Evolutionary conservation across 2,113 vertebrate species (phyloP).

Genomic region (Centropus unirufus): DNA sequence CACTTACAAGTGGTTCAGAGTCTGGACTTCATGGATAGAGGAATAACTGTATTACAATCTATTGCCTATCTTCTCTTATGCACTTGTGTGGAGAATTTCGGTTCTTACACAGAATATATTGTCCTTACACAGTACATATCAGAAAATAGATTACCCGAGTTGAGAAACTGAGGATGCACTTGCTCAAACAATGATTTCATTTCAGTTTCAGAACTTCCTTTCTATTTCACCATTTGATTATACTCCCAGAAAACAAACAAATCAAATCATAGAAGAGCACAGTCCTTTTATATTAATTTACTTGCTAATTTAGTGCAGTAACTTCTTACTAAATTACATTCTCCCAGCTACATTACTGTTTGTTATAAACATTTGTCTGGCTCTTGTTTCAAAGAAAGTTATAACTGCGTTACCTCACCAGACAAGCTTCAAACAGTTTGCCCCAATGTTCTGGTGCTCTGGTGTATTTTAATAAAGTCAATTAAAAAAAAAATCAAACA

Average conservation of each 20-base stretch:
- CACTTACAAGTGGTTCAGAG: not conserved
- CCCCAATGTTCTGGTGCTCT: not conserved
- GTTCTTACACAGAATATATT: not conserved
- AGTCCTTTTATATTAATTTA: not conserved
- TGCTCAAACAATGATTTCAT: not conserved
- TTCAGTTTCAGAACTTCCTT: not conserved
- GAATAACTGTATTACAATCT: not conserved
- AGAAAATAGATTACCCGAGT: not conserved
- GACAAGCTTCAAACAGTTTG: not conserved
- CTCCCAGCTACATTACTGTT: not conserved
- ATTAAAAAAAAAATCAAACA: not conserved
- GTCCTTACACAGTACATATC: not conserved
- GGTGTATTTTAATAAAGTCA: not conserved
- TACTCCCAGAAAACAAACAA: not conserved
- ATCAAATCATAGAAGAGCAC: not conserved
- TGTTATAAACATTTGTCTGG: not conserved
- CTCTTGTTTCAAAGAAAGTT: not conserved
- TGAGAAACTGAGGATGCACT: not conserved
- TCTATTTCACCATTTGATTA: not conserved
- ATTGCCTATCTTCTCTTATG: not conserved
- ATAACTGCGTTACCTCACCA: not conserved
- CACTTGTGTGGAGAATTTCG: not conserved
- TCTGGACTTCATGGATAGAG: rapidly evolving
- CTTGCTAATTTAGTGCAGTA: not conserved
- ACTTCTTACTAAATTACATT: not conserved